Evolutionary conservation across 2,888 invertebrate genomes (phyloP).

Genomic region (Microplitis manilae): DNA sequence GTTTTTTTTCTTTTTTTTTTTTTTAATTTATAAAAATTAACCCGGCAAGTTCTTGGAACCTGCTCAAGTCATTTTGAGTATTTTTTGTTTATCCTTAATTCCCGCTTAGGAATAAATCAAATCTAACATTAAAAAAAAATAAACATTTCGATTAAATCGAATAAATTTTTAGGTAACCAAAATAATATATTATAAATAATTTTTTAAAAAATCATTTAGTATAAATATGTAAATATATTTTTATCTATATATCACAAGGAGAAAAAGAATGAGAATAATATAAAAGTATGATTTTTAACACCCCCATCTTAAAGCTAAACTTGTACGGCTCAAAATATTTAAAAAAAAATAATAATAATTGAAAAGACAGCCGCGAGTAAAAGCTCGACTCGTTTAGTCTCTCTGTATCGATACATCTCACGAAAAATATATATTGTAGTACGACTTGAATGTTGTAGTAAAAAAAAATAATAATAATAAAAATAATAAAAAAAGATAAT

Average conservation of each 20-base stretch:
- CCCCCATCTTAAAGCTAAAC: constrained; percentile 33
- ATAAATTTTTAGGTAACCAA: constrained; percentile 1
- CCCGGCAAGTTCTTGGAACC: neutral
- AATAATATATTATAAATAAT: neutral
- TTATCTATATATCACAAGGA: constrained; percentile 26
- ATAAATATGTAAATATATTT: constrained; percentile 10
- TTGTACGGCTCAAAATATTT: constrained; percentile 32
- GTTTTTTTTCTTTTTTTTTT: constrained; percentile 29
- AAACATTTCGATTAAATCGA: constrained; percentile 31
- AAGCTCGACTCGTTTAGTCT: constrained; percentile 59
- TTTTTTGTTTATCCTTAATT: neutral
- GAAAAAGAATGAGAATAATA: constrained; percentile 17
- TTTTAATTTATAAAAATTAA: constrained; percentile 23
- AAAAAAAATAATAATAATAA: constrained; percentile 42
- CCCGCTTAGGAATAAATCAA: neutral
- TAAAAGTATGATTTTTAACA: neutral
- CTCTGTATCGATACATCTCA: constrained; percentile 62
- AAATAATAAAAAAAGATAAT: constrained; percentile 51
- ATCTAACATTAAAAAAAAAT: constrained; percentile 14
- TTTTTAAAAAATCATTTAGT: too few relatives aligned
- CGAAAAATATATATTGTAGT: constrained; percentile 49
- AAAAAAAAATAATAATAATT: constrained; percentile 4
- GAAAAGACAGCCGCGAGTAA: constrained; percentile 56
- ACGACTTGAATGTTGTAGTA: constrained; percentile 50
- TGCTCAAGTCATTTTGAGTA: neutral